Percentiles rank a stretch among this genome's conserved stretches.
Conservation (phyloP, 1,140 invertebrate species). For the Manduca sexta region DNA sequence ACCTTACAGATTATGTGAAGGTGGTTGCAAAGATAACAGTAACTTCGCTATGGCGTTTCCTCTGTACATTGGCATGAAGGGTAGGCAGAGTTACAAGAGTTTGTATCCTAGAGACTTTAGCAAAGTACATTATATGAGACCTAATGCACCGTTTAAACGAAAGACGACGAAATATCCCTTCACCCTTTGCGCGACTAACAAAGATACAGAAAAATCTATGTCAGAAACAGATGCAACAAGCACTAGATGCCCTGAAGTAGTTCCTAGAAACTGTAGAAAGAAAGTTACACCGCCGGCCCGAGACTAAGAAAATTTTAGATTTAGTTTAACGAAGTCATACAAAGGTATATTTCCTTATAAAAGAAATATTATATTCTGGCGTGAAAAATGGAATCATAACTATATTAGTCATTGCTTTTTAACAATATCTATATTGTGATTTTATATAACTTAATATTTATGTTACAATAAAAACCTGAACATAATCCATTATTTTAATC, state of each 20-base stretch:
- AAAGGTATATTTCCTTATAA: too few relatives aligned
- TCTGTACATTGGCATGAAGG: slow-evolving; percentile 29
- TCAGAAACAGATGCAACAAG: too few relatives aligned
- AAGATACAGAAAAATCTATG: not conserved
- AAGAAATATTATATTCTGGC: too few relatives aligned
- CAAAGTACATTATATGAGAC: slow-evolving; percentile 6
- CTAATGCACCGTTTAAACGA: slow-evolving; percentile 25
- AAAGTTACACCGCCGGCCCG: not conserved
- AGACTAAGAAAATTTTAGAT: too few relatives aligned
- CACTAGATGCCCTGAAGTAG: slow-evolving; percentile 3
- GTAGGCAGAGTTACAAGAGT: slow-evolving; percentile 16
- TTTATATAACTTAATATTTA: too few relatives aligned
- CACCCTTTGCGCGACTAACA: slow-evolving; percentile 14
- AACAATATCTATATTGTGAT: too few relatives aligned
- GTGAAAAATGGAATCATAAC: too few relatives aligned
- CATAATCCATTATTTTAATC: too few relatives aligned
- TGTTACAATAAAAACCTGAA: too few relatives aligned
- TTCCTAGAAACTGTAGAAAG: slow-evolving; percentile 4
- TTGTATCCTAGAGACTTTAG: slow-evolving; percentile 23
- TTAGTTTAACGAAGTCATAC: too few relatives aligned
- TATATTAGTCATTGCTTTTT: too few relatives aligned
- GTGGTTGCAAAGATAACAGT: slow-evolving; percentile 24
- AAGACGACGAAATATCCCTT: slow-evolving; percentile 14
- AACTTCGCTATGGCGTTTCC: slow-evolving; percentile 39
- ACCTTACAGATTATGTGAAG: slow-evolving; percentile 43